Base-by-base conservation (phyloP, 2,888 invertebrate genomes). In the Dynastes maya region DNA sequence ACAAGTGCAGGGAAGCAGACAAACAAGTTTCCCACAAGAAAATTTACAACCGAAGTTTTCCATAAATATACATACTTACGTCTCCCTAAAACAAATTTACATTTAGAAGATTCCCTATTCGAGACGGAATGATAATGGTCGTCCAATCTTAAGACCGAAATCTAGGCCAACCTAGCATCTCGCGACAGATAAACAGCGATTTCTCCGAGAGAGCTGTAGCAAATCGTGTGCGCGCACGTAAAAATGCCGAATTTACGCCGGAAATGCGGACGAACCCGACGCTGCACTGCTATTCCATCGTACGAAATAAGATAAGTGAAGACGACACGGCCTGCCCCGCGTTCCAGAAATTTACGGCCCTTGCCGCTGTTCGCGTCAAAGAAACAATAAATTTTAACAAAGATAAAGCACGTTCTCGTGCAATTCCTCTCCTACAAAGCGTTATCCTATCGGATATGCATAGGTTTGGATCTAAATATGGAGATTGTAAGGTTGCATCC, bases 321-420 rank as follows among this genome's bases (percentile, higher is more conserved):
- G 64, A 63, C 72, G 71, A 71, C 63, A 64, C 22, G 65, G 49
- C 63, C 68, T 53, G 45, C 45, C 45, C 9, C 9, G 9, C 45
- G 9, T 2, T 63, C 6, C n/a, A 27, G 78, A 79, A 81, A 82
- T 81, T 82, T 82, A 82, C 81, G 80, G 79, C 74, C 77, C 64
- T 71, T 64, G 8, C 74, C 77, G 72, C 76, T 64, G 67, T 61
- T 37, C 53, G 65, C 67, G 77, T 80, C 81, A 76, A 76, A 80
- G 80, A 80, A 78, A 80, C 80, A 81, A 82, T 80, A 82, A 82
- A 78, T 80, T 81, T 76, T 80, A 78, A 79, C 81, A 58, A 82
- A 81, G 80, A 81, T 81, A 81, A 72, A 82, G 81, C 79, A 82
- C 79, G 80, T 80, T 80, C 79, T 67, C 75, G 3, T 0, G 29